These are phyloP conservation scores for Cyanoramphus novaezelandiae DNA, from an alignment of 2,113 vertebrate genomes.

Conservation along the genomic window DNA sequence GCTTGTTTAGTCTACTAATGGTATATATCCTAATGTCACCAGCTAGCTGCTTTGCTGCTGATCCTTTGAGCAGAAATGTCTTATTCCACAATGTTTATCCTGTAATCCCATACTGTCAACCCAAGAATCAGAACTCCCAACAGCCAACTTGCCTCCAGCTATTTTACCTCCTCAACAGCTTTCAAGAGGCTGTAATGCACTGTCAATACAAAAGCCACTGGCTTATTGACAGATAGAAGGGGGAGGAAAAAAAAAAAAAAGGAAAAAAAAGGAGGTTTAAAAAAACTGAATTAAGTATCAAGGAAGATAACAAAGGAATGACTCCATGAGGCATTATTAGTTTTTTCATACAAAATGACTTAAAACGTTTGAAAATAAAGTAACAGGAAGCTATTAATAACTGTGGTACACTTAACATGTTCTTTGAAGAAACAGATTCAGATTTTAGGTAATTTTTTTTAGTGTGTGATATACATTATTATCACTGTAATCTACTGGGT, in stretches of 20 bases:
- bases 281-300: slow-evolving; percentile 12
- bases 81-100: slow-evolving; percentile 5
- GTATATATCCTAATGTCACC: background rate
- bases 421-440: background rate
- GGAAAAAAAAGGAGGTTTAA: background rate
- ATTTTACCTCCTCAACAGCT: slow-evolving; percentile 31
- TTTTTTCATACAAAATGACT: background rate
- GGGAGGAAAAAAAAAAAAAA: background rate
- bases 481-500: background rate
- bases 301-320: background rate
- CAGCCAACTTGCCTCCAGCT: slow-evolving; percentile 33
- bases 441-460: background rate
- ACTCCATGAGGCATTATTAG: background rate
- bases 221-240: slow-evolving; percentile 1
- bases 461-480: background rate
- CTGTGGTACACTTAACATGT: background rate
- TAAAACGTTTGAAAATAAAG: background rate
- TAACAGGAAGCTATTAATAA: background rate
- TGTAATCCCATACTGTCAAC: slow-evolving; percentile 11
- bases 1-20: background rate
- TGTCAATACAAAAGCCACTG: slow-evolving; percentile 20
- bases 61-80: background rate
- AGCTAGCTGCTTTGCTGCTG: background rate
- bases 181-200: slow-evolving; percentile 29
- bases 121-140: slow-evolving; percentile 4